phyloP scores from a whole-genome alignment of 2,113 vertebrate species.

The Syngnathus floridae region DNA sequence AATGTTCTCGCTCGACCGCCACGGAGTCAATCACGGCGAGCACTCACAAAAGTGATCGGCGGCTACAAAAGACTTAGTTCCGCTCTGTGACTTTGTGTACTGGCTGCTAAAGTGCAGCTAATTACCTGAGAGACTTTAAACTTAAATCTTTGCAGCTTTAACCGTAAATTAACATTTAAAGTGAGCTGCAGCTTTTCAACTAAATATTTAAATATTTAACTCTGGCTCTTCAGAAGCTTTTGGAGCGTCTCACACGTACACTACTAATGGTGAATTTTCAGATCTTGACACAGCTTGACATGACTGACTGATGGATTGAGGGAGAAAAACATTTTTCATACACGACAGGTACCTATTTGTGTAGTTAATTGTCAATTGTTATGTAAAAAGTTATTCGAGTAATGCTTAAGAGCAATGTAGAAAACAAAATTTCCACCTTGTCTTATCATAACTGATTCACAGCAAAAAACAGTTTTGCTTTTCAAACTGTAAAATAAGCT shows the following conservation, averaged over 20 bases:
- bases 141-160: slow-evolving; percentile 58
- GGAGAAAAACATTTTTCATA: not conserved
- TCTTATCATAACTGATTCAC: not conserved
- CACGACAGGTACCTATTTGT: not conserved
- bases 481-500: not conserved
- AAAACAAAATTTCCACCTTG: not conserved
- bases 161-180: slow-evolving; percentile 20
- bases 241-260: not conserved
- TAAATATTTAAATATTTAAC: not conserved
- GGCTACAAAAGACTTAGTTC: slow-evolving; percentile 45
- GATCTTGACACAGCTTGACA: not conserved
- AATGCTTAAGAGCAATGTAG: not conserved
- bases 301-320: not conserved
- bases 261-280: not conserved
- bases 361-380: not conserved
- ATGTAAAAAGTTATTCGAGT: not conserved
- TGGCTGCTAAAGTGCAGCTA: slow-evolving; percentile 51
- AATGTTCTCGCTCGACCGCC: slow-evolving; percentile 32
- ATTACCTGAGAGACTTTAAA: slow-evolving; percentile 69
- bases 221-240: not conserved
- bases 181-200: not conserved
- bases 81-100: slow-evolving; percentile 47
- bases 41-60: not conserved
- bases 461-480: not conserved
- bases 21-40: not conserved